Evolutionary conservation across 2,113 vertebrate genomes (phyloP).

Genomic region (Siniperca knerii): DNA sequence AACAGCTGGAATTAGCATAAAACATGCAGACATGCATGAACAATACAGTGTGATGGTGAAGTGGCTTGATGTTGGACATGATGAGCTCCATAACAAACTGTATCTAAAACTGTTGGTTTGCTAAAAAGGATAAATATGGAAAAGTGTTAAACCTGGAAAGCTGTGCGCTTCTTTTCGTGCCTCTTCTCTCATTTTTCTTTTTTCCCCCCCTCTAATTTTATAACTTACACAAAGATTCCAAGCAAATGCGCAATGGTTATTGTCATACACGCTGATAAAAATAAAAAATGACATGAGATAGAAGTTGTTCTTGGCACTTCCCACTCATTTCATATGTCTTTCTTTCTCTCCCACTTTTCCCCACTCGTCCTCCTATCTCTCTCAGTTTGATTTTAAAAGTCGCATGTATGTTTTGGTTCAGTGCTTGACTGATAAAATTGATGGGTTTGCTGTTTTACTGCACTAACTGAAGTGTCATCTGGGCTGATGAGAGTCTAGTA

Average conservation of each 20-base stretch:
- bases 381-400: background rate
- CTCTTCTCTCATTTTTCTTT: background rate
- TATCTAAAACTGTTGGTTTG: background rate
- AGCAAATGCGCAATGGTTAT: background rate
- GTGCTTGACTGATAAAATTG: background rate
- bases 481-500: background rate
- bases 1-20: slow-evolving; percentile 11
- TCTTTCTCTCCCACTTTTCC: background rate
- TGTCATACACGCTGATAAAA: background rate
- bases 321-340: background rate
- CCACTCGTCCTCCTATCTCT: background rate
- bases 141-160: background rate
- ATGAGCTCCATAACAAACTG: background rate
- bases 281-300: background rate
- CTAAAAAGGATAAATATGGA: background rate
- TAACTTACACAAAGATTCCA: background rate
- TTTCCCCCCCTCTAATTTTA: background rate
- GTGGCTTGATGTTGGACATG: background rate
- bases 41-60: background rate
- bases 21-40: background rate
- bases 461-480: background rate
- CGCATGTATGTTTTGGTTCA: background rate
- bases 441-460: no score
- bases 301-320: no score
- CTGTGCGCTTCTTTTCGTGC: background rate